These are phyloP conservation scores for Mormoops blainvillei DNA, from an alignment of 2,113 vertebrate genomes.

Conservation along the genomic window DNA sequence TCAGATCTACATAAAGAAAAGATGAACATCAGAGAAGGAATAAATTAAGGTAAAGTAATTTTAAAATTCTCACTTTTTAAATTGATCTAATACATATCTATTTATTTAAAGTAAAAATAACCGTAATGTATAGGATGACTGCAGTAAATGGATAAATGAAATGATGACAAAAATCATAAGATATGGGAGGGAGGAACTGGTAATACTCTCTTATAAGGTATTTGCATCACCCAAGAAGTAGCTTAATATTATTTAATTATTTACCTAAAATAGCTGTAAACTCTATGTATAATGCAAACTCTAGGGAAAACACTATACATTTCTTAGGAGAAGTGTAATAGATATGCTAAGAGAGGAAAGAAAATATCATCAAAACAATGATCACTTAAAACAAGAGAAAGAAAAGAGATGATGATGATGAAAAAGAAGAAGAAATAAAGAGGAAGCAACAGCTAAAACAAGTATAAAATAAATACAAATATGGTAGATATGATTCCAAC, in stretches of 20 bases:
- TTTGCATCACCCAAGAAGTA: neutral
- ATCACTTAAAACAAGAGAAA: neutral
- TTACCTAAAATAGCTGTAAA: neutral
- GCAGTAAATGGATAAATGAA: too few species aligned
- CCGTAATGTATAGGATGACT: too few species aligned
- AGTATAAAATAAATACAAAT: neutral
- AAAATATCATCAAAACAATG: neutral
- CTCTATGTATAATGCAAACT: neutral
- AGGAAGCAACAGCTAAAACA: neutral
- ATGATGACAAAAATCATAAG: too few species aligned
- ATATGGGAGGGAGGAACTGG: too few species aligned
- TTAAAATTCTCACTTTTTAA: too few species aligned
- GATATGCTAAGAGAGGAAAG: neutral
- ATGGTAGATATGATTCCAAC: neutral
- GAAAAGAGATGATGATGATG: neutral
- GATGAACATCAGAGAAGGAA: too few species aligned
- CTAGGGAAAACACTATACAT: neutral
- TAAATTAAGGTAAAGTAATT: too few species aligned
- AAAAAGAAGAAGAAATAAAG: neutral
- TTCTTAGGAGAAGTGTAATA: neutral
- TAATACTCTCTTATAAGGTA: too few species aligned
- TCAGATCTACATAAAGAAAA: too few species aligned
- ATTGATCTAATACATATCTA: too few species aligned
- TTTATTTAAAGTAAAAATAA: too few species aligned
- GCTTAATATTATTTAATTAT: neutral